Evolutionary conservation across 2,888 invertebrate species (phyloP), one percentile per base, ranked within the genome.

Genomic region (Dicyrtoma fusca): DNA sequence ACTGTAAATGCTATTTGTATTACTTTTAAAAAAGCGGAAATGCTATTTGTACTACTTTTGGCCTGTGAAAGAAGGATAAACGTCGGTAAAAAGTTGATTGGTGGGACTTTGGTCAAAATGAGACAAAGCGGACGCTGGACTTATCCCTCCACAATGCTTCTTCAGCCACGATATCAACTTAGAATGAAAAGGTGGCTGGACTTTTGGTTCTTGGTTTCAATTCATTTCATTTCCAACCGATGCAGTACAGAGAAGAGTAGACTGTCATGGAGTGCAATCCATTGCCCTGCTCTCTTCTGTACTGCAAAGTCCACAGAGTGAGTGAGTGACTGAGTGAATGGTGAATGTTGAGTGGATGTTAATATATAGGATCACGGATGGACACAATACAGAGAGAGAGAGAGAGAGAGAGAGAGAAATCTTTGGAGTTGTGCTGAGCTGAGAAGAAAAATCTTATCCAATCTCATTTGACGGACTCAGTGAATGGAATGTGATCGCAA

Each of bases 401-500:
- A n/a, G n/a, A 8, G 34, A n/a, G 17, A 61, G 42, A 17, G n/a
- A n/a, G 44, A 42, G 42, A 44, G 42, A 61, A 61, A 61, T 61
- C 61, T 61, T 1, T 59, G 14, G 26, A 59, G 59, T 34, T 59
- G 59, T 14, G 55, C 11, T 17, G 53, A 53, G 62, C 62, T 45
- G 69, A 72, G 65, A 75, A 72, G 75, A 65, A 66, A 73, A 75
- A 73, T 73, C 73, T 75, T 71, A 72, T 73, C 71, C 72, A 71
- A 69, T 73, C 73, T 73, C 66, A 73, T 73, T 73, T 74, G 73
- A 72, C 69, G 74, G 72, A 75, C 74, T 77, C 73, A 75, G 75
- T 77, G 77, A 76, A 76, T 78, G 78, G 78, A 77, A 78, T 78
- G 78, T 75, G 78, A 78, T 78, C 75, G 78, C 77, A 78, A 77